Base-by-base conservation (phyloP, 1,140 invertebrate species). In the Pararge aegeria region DNA sequence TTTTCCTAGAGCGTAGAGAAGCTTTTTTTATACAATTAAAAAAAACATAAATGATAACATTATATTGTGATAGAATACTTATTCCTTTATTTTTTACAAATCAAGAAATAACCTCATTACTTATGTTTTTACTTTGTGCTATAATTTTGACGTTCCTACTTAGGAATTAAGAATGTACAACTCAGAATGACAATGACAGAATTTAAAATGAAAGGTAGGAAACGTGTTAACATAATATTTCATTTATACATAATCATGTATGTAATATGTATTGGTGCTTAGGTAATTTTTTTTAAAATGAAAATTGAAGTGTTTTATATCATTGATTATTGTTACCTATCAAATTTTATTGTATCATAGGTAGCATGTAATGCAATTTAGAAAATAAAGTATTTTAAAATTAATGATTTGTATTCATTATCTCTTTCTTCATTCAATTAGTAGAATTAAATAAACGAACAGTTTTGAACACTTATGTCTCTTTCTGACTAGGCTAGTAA, bases 311-410 rank as follows among this genome's bases (percentile, higher is more conserved):
- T 40, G 5, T 16, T 16, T 15, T 40, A 18, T 9, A 19, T 10
- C 0, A 48, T 49, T 27, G 13, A 27, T 49, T 27, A 51, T 19
- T 34, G 13, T 51, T 19, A 4, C 19, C 42, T 46, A 20, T 20
- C 5, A 44, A 20, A 44, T 20, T 46, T 46, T 46, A 46, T 18
- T 46, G 12, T 12, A 30, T 19, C 24, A 19, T 51, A 34, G 49
- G 49, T 51, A 51, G 49, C 49, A 51, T 51, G 5, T 10, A 51
- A 51, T 51, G 29, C 49, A n/a, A 34, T 19, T 51, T 15, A 34
- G 9, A 20, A 20, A 46, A 51, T 18, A 18, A 51, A 51, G 5
- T 34, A 18, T 51, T 51, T 34, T 37, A 34, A 34, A 51, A 49
- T 16, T 19, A 51, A 10, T 16, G 9, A 1, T 18, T 34, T 51